Conservation (phyloP, 2,113 vertebrate species). For the Puffinus mauretanicus region DNA sequence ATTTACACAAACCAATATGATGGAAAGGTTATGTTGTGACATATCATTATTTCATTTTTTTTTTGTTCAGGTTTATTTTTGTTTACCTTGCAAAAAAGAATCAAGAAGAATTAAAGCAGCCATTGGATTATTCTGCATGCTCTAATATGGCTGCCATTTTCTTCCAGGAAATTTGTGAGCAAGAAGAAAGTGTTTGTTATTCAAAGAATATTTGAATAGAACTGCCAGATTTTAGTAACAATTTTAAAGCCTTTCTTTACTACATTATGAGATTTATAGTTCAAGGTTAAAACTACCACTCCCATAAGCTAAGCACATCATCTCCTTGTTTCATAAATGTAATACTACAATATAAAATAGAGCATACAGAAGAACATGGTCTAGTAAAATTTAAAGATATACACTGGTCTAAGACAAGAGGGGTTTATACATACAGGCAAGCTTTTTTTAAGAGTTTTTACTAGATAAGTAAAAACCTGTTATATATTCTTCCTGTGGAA, state of each 20-base stretch:
- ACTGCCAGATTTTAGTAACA: background rate
- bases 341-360: background rate
- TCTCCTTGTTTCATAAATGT: background rate
- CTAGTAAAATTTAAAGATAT: background rate
- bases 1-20: background rate
- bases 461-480: background rate
- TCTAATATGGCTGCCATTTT: background rate
- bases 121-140: background rate
- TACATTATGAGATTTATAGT: background rate
- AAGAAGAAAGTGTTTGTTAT: background rate
- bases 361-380: background rate
- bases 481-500: background rate
- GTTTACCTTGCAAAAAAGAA: background rate
- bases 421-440: background rate
- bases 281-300: background rate
- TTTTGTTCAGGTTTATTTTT: background rate
- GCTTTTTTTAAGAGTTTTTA: background rate
- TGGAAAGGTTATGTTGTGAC: background rate
- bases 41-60: background rate
- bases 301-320: background rate
- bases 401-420: fast-evolving
- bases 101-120: background rate
- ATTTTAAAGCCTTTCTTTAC: background rate
- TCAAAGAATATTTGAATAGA: background rate
- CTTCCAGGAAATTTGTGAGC: background rate